phyloP scores from a whole-genome alignment of 2,797 vertebrate species.

The Dipus sagitta region DNA sequence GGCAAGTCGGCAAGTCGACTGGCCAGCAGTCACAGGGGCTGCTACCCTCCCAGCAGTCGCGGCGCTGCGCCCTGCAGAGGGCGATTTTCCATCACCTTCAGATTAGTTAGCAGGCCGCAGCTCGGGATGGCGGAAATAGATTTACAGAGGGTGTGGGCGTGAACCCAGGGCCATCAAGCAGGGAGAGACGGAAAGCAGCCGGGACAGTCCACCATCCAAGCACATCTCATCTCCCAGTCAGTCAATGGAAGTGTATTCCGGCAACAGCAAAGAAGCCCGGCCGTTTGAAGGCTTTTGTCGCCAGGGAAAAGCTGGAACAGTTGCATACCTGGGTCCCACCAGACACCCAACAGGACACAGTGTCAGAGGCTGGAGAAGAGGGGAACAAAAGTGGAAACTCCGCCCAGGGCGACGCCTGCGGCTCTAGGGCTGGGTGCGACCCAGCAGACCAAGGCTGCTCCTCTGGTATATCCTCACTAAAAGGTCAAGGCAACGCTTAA shows the following conservation, averaged over 20 bases:
- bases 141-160: neutral
- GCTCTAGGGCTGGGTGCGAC: too few relatives aligned
- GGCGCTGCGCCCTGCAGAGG: too few relatives aligned
- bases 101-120: neutral
- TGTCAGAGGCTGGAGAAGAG: too few relatives aligned
- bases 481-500: too few relatives aligned
- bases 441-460: too few relatives aligned
- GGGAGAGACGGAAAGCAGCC: constrained; percentile 38
- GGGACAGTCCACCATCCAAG: constrained; percentile 25
- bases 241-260: neutral
- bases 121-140: neutral
- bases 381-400: too few relatives aligned
- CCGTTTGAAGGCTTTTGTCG: constrained; percentile 24
- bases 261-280: constrained; percentile 19
- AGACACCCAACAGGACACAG: too few relatives aligned
- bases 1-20: neutral
- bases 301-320: neutral
- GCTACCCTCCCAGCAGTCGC: neutral
- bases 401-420: too few relatives aligned
- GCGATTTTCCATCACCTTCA: too few relatives aligned
- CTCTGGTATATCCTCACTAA: too few relatives aligned
- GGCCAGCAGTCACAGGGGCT: neutral
- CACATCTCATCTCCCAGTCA: neutral
- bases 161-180: constrained; percentile 10
- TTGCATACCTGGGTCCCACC: neutral